Conservation (phyloP, 2,797 vertebrate genomes). For the Pseudotriccus pelzelni region DNA sequence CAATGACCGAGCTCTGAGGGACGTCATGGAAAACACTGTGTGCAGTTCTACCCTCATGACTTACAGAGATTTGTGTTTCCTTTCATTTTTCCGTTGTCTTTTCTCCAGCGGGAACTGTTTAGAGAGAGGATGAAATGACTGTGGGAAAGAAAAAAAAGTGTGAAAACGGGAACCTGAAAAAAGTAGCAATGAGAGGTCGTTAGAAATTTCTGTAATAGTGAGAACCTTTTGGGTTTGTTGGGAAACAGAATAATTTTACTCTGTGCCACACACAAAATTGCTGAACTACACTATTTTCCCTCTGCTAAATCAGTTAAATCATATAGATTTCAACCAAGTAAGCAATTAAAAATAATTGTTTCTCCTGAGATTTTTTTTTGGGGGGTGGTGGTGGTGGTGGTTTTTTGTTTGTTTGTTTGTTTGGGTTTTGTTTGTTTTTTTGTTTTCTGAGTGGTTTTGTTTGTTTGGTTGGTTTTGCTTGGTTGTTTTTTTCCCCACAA, state of each 20-base stretch:
- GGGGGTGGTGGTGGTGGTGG: too few species aligned
- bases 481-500: background rate
- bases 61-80: background rate
- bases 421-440: too few species aligned
- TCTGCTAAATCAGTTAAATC: background rate
- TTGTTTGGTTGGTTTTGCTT: too few species aligned
- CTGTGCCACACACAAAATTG: background rate
- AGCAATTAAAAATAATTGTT: slow-evolving; percentile 9
- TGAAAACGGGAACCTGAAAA: background rate
- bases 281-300: background rate
- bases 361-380: background rate
- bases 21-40: background rate
- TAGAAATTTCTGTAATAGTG: background rate
- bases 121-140: background rate
- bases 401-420: too few species aligned
- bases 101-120: background rate
- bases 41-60: background rate
- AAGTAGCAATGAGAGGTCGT: background rate
- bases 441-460: too few species aligned
- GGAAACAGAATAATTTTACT: background rate
- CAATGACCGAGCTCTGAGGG: background rate
- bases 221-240: background rate
- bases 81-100: background rate
- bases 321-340: background rate
- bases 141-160: background rate